phyloP scores from a whole-genome alignment of 2,113 vertebrate species.

The Aspidoscelis tigris region DNA sequence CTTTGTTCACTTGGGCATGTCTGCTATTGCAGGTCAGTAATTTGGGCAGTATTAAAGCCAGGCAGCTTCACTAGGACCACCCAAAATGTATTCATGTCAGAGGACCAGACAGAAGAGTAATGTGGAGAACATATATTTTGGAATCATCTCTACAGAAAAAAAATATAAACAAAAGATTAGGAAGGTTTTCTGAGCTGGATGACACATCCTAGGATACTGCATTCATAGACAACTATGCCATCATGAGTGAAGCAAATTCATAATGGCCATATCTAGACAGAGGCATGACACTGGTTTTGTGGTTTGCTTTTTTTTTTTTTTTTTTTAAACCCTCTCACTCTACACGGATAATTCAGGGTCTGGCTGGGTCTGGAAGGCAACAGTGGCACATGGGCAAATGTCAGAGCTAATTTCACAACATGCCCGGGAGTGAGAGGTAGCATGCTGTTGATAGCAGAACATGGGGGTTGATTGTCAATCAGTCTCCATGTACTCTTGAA shows the following conservation, averaged over 20 bases:
- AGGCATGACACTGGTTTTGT: too few relatives aligned
- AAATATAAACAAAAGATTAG: background rate
- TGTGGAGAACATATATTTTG: accelerated
- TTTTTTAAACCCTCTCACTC: too few relatives aligned
- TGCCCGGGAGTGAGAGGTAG: too few relatives aligned
- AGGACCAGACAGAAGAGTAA: background rate
- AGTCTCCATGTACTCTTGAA: too few relatives aligned
- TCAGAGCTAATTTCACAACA: too few relatives aligned
- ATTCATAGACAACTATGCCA: background rate
- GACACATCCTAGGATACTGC: background rate
- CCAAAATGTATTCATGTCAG: accelerated
- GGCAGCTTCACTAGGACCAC: background rate
- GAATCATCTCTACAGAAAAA: background rate
- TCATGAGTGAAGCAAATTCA: background rate
- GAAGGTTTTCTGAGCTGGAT: background rate
- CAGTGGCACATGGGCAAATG: too few relatives aligned
- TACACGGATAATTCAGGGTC: too few relatives aligned
- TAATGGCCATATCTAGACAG: background rate
- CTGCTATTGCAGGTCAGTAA: background rate
- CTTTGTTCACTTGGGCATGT: background rate
- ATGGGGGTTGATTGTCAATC: too few relatives aligned
- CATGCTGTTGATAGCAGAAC: too few relatives aligned
- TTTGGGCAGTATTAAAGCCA: background rate
- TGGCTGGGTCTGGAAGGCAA: too few relatives aligned
- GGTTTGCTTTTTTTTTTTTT: too few relatives aligned